These are phyloP conservation scores for Catostomus latipinnis DNA, from an alignment of 2,797 vertebrate species.

Conservation along the genomic window DNA sequence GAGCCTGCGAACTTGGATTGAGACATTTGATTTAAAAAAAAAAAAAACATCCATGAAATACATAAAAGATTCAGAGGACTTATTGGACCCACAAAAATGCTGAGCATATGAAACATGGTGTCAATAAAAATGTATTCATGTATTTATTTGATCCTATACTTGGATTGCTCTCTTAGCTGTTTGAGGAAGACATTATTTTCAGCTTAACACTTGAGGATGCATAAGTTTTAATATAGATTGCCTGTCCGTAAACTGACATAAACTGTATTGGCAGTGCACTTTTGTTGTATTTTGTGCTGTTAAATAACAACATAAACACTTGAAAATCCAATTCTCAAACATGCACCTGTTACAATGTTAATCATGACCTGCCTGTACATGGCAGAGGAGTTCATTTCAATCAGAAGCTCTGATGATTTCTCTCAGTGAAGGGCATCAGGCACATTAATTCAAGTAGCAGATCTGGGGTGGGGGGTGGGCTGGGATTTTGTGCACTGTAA, in stretches of 20 bases:
- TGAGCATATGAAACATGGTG: neutral
- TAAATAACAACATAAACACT: too few species aligned
- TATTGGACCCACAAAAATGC: neutral
- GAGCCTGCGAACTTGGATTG: neutral
- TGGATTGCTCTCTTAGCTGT: too few species aligned
- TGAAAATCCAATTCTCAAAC: too few species aligned
- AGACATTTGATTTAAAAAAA: neutral
- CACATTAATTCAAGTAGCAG: constrained; percentile 13
- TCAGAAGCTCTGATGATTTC: neutral
- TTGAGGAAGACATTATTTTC: neutral
- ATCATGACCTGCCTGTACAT: too few species aligned
- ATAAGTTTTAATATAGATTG: too few species aligned
- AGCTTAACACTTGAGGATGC: too few species aligned
- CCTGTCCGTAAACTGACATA: too few species aligned
- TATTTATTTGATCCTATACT: neutral
- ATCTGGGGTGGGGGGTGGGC: neutral
- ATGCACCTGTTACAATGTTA: too few species aligned
- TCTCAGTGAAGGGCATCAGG: constrained; percentile 27
- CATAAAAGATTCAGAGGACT: neutral
- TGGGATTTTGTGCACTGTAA: constrained; percentile 12
- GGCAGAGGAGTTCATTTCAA: too few species aligned
- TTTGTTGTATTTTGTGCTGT: too few species aligned
- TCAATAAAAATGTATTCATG: neutral
- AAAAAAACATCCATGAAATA: neutral
- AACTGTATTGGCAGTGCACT: too few species aligned